Conservation (phyloP, 2,797 vertebrate genomes). For the Cirrhinus molitorella region DNA sequence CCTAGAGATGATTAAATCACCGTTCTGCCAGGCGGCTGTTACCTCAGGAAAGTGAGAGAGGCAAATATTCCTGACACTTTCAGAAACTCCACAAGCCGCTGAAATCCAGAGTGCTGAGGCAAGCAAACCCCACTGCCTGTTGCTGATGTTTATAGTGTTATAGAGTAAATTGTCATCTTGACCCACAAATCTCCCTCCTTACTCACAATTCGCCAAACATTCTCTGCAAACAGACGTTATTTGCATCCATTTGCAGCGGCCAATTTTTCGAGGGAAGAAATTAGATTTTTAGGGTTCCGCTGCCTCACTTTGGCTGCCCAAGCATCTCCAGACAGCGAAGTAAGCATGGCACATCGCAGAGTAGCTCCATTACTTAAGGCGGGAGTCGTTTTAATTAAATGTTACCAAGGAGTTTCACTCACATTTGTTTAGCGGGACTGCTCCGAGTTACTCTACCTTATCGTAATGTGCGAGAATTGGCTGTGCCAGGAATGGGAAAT, state of each 20-base stretch:
- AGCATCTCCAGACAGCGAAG: neutral
- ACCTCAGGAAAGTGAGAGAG: conserved; percentile 63
- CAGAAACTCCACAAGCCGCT: conserved; percentile 63
- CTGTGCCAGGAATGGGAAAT: conserved; percentile 20
- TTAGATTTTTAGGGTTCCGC: neutral
- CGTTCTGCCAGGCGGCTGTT: conserved; percentile 66
- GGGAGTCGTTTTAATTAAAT: conserved; percentile 31
- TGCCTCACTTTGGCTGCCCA: neutral
- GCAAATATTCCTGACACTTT: conserved; percentile 72
- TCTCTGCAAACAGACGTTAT: conserved; percentile 29
- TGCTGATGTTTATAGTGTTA: conserved; percentile 67
- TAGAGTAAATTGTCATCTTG: conserved; percentile 69
- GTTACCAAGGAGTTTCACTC: neutral
- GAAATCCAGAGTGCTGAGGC: conserved; percentile 69
- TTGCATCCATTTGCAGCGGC: conserved; percentile 28
- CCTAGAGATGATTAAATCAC: conserved; percentile 68
- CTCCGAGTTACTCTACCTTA: conserved; percentile 20
- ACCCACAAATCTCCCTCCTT: conserved; percentile 68
- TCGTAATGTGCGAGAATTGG: conserved; percentile 21
- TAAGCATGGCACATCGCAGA: neutral
- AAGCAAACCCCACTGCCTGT: conserved; percentile 63
- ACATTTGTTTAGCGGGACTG: conserved; percentile 34
- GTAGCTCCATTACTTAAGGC: conserved; percentile 48
- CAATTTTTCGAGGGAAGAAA: conserved; percentile 12
- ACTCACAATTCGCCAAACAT: conserved; percentile 57